These are phyloP conservation scores for Volucella inanis DNA, from an alignment of 2,888 invertebrate species.

Conservation along the genomic window DNA sequence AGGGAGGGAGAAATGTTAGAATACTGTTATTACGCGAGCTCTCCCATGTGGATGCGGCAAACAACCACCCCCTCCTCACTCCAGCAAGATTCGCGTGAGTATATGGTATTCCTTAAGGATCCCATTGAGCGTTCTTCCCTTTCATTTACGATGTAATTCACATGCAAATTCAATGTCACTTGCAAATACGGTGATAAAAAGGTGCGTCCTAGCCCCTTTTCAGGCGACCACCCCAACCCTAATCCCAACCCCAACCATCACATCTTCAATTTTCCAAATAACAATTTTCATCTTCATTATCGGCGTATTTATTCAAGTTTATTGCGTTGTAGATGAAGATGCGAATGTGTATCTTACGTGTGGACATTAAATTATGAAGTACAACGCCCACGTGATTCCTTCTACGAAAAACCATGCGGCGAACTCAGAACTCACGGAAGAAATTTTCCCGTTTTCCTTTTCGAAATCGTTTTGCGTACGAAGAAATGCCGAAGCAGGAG, in stretches of 20 bases:
- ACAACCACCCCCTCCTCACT: slow-evolving; percentile 21
- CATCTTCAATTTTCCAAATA: slow-evolving; percentile 27
- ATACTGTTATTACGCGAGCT: slow-evolving; percentile 62
- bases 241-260: background rate
- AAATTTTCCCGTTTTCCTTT: background rate
- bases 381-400: slow-evolving; percentile 40
- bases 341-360: slow-evolving; percentile 59
- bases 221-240: background rate
- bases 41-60: slow-evolving; percentile 8
- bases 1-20: slow-evolving; percentile 41
- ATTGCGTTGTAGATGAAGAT: slow-evolving; percentile 39
- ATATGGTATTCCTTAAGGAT: slow-evolving; percentile 3
- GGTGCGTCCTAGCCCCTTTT: slow-evolving; percentile 7
- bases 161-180: slow-evolving; percentile 74
- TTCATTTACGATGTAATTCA: slow-evolving; percentile 61
- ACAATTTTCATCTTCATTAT: slow-evolving; percentile 74
- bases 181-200: slow-evolving; percentile 63
- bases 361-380: slow-evolving; percentile 73
- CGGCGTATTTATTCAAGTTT: slow-evolving; percentile 70
- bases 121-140: slow-evolving; percentile 8
- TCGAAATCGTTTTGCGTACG: slow-evolving; percentile 19
- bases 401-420: background rate
- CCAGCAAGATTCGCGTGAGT: slow-evolving; percentile 35
- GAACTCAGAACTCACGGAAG: background rate
- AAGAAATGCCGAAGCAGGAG: background rate